Evolutionary conservation across 1,140 invertebrate species (phyloP), one percentile per base, ranked within the genome.

Genomic region (Aphelenchoides besseyi): DNA sequence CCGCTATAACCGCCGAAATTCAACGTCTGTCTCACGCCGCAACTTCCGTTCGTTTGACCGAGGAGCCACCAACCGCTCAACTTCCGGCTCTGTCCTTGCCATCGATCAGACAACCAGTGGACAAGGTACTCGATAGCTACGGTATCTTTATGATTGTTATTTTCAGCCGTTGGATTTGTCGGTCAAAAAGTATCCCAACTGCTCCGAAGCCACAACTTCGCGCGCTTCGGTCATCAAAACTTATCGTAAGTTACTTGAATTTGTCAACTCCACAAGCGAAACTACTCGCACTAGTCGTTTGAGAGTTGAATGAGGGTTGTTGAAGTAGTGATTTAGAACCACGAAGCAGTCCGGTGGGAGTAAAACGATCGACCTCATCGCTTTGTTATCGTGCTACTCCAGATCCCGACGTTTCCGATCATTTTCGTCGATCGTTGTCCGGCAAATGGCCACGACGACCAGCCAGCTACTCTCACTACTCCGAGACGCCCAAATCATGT

Each of bases 371-470:
- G 23, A 61, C 73, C 16, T 74, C 73, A 8, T 74, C 73, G 9
- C 54, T 74, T 29, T 69, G 55, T 48, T 70, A 75, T 35, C 73
- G 73, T 5, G n/a, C 57, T 16, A 36, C 73, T 12, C 48, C 71
- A 32, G 73, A 74, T 33, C 52, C 74, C 5, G 73, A 74, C 30
- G 73, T 74, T 30, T 72, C 73, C 9, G 73, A 74, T 30, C 73
- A 74, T 36, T 74, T 74, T 52, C 73, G 73, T 18, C 74, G 73
- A 52, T 74, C 73, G 35, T 30, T 74, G 26, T 76, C 74, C 37
- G 73, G 73, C 26, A 74, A 74, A 62, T 74, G 73, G 73, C 73
- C 73, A 26, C 62, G 73, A 3, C 73, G 73, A 3, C 71, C 48
- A 5, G 33, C 72, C 5, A 70, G 35, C 32, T 69, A 70, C 18